These are phyloP conservation scores for Dunckerocampus dactyliophorus DNA, from an alignment of 2,113 vertebrate genomes.

Conservation along the genomic window DNA sequence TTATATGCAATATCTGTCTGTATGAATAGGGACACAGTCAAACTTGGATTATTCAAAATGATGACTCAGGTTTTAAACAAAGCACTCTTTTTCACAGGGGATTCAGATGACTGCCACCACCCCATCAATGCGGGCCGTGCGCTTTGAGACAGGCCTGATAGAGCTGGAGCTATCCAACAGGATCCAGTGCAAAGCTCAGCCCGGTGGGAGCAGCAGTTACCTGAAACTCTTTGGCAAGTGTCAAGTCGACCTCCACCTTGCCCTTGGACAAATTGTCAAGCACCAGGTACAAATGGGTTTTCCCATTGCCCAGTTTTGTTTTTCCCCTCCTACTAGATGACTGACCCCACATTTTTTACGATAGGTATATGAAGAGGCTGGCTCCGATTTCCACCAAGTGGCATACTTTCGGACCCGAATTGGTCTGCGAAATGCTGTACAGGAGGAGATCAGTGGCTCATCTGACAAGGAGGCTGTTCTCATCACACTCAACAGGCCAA, in stretches of 20 bases:
- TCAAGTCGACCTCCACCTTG: conserved; percentile 94
- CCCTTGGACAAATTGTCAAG: conserved; percentile 95
- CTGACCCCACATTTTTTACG: background rate
- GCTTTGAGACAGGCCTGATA: conserved; percentile 96
- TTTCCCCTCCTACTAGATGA: background rate
- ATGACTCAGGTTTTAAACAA: background rate
- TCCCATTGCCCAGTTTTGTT: background rate
- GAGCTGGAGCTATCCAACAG: conserved; percentile 95
- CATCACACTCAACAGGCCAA: conserved; percentile 93
- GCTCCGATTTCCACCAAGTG: conserved; percentile 98
- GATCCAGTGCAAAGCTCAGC: conserved; percentile 92
- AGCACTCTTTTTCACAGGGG: conserved; percentile 71
- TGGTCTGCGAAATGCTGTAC: conserved; percentile 89
- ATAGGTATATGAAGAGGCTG: conserved; percentile 98
- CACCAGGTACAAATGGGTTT: conserved; percentile 80
- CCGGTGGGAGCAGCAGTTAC: conserved; percentile 93
- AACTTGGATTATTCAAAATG: background rate
- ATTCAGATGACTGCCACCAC: conserved; percentile 98
- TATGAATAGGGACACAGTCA: background rate
- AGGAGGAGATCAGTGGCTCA: conserved; percentile 95
- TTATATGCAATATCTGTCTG: background rate
- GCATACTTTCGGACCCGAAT: conserved; percentile 97
- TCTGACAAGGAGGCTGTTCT: conserved; percentile 95
- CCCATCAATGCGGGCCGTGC: conserved; percentile 94
- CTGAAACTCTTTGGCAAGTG: conserved; percentile 98